Percentiles rank a stretch among this genome's conserved stretches.
These are phyloP conservation scores for Acipenser transmontanus DNA, from an alignment of 2,797 vertebrate genomes.

Conservation along the genomic window DNA sequence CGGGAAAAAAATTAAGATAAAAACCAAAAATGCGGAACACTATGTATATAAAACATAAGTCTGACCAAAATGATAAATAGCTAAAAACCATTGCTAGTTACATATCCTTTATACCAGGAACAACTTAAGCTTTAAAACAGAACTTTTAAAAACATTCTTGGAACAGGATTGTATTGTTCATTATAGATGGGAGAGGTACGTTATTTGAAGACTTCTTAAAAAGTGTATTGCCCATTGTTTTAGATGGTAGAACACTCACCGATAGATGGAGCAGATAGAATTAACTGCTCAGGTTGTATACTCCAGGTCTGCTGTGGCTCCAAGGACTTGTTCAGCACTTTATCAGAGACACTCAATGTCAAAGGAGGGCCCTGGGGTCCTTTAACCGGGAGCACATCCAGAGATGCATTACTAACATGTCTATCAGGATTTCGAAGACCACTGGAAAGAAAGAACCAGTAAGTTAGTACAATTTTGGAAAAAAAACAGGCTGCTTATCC, in stretches of 20 bases:
- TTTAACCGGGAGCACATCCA: conserved; percentile 91
- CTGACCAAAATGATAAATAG: too few relatives aligned
- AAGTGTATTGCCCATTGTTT: too few relatives aligned
- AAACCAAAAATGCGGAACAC: too few relatives aligned
- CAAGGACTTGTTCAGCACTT: conserved; percentile 40
- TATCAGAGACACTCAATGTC: conserved; percentile 41
- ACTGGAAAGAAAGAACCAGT: conserved; percentile 31
- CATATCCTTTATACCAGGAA: too few relatives aligned
- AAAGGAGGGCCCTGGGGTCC: conserved; percentile 73
- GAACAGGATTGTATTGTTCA: too few relatives aligned
- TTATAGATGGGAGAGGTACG: not conserved
- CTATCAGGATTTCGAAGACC: conserved; percentile 43
- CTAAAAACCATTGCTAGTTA: too few relatives aligned
- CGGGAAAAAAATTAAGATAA: too few relatives aligned
- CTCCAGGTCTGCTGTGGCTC: conserved; percentile 59
- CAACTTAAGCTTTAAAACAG: too few relatives aligned
- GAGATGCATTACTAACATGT: conserved; percentile 58
- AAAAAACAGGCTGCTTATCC: too few relatives aligned
- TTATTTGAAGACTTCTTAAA: too few relatives aligned
- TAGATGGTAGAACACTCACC: conserved; percentile 58
- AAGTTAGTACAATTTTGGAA: not conserved
- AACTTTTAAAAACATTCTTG: not conserved
- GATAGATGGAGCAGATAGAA: conserved; percentile 65
- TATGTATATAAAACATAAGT: too few relatives aligned
- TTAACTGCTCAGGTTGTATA: conserved; percentile 72